These are phyloP conservation scores for Hypsibius dujardini DNA, from an alignment of 1,140 invertebrate species.

Conservation along the genomic window DNA sequence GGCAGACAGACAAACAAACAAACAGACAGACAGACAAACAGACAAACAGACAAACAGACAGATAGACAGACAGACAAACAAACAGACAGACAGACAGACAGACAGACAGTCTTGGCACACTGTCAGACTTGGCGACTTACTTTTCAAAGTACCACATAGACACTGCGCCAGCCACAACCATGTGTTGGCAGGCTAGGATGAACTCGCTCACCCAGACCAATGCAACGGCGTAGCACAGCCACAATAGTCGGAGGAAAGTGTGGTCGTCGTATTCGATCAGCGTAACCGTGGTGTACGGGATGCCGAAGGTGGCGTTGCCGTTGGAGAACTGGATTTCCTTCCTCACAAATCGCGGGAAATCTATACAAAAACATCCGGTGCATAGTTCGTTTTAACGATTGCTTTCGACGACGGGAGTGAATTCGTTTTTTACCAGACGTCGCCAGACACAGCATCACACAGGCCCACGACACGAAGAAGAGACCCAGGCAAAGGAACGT, in stretches of 20 bases:
- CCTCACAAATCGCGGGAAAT: background rate
- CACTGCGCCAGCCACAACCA: conserved; percentile 70
- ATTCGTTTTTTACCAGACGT: conserved; percentile 40
- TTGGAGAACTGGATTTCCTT: conserved; percentile 2
- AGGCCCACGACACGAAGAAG: conserved; percentile 68
- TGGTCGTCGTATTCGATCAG: conserved; percentile 49
- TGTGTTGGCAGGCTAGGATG: conserved; percentile 71
- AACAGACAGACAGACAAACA: too few relatives aligned
- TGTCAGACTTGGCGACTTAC: too few relatives aligned
- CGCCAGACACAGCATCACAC: conserved; percentile 50
- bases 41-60: too few relatives aligned
- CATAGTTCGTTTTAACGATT: too few relatives aligned
- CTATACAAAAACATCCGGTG: background rate
- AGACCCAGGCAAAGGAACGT: conserved; percentile 57
- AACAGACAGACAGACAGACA: too few relatives aligned
- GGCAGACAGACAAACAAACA: too few relatives aligned
- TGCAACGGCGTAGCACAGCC: conserved; percentile 74
- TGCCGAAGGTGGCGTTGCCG: conserved; percentile 20
- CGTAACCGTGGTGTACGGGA: conserved; percentile 32
- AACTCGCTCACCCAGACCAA: conserved; percentile 75
- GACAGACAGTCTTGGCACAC: too few relatives aligned
- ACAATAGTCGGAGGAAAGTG: conserved; percentile 50
- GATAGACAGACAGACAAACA: too few relatives aligned
- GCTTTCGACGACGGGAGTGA: too few relatives aligned
- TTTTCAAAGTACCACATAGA: conserved; percentile 68